A percentile compares a stretch with the other conserved stretches of the same genome.
phyloP scores from a whole-genome alignment of 2,888 invertebrate genomes.

The Caenorhabditis sp. region DNA sequence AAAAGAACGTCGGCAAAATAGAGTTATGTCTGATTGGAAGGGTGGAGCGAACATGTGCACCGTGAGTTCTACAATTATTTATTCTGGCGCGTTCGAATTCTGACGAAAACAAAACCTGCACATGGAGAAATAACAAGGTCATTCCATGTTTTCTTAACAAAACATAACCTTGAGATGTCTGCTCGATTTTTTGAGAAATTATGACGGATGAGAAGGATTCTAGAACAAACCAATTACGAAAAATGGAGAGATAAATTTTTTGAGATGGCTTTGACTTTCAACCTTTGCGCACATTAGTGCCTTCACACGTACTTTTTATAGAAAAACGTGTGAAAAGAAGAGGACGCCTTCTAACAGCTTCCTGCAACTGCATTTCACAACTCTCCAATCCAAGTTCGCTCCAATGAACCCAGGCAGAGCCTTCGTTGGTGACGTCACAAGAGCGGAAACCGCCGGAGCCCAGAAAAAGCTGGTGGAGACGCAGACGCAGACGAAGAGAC shows the following conservation, averaged over 20 bases:
- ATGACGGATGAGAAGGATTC: too few species aligned
- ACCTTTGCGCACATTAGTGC: not conserved
- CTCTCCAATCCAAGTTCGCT: slow-evolving; percentile 44
- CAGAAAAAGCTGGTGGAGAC: slow-evolving; percentile 25
- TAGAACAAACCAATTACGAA: too few species aligned
- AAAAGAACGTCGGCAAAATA: not conserved
- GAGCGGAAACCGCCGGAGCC: slow-evolving; percentile 44
- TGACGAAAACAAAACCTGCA: too few species aligned
- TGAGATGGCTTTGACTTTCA: too few species aligned
- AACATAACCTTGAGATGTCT: not conserved
- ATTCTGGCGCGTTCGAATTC: too few species aligned
- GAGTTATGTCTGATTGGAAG: not conserved
- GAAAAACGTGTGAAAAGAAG: slow-evolving; percentile 9
- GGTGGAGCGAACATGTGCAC: too few species aligned
- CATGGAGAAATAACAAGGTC: too few species aligned
- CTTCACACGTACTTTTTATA: not conserved
- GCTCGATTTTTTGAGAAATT: too few species aligned
- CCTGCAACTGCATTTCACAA: slow-evolving; percentile 17
- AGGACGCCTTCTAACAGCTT: slow-evolving; percentile 3
- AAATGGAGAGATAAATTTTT: too few species aligned
- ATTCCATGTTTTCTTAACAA: not conserved
- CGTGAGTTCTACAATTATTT: too few species aligned
- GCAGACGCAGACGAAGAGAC: slow-evolving; percentile 2
- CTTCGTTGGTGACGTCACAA: slow-evolving; percentile 54
- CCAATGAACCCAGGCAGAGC: slow-evolving; percentile 19